These are phyloP conservation scores for Lasaia peninsularis DNA, from an alignment of 1,140 invertebrate genomes.

Conservation along the genomic window DNA sequence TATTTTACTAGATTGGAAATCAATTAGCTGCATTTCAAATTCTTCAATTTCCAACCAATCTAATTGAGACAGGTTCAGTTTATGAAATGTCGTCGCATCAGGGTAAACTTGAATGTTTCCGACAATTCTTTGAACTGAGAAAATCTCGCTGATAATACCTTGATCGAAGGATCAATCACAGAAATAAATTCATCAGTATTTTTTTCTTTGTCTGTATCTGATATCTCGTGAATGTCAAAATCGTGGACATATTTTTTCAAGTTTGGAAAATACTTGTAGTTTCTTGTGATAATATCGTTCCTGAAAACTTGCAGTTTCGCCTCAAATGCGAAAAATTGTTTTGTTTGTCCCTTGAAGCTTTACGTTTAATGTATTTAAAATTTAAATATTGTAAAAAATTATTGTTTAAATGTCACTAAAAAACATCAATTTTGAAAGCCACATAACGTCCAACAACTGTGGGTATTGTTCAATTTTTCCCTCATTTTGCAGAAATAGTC, in stretches of 20 bases:
- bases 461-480: constrained; percentile 32
- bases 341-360: constrained; percentile 34
- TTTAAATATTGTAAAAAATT: no score
- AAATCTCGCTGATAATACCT: constrained; percentile 36
- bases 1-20: constrained; percentile 33
- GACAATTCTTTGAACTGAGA: constrained; percentile 40
- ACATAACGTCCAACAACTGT: constrained; percentile 30
- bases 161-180: constrained; percentile 35
- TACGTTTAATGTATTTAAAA: constrained; percentile 34
- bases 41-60: constrained; percentile 38
- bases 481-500: constrained; percentile 42
- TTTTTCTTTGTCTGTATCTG: constrained; percentile 29
- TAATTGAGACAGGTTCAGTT: background rate
- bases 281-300: constrained; percentile 27
- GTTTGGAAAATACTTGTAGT: constrained; percentile 30
- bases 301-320: constrained; percentile 33
- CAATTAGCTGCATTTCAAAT: constrained; percentile 38
- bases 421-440: constrained; percentile 40
- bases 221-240: constrained; percentile 24
- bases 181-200: constrained; percentile 35
- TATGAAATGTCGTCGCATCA: no score
- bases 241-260: constrained; percentile 26
- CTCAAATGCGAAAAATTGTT: constrained; percentile 36
- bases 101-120: no score
- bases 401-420: constrained; percentile 32